Evolutionary conservation across 2,797 vertebrate species (phyloP), one percentile per base, ranked within the genome.

Genomic region (Vireo griseus): DNA sequence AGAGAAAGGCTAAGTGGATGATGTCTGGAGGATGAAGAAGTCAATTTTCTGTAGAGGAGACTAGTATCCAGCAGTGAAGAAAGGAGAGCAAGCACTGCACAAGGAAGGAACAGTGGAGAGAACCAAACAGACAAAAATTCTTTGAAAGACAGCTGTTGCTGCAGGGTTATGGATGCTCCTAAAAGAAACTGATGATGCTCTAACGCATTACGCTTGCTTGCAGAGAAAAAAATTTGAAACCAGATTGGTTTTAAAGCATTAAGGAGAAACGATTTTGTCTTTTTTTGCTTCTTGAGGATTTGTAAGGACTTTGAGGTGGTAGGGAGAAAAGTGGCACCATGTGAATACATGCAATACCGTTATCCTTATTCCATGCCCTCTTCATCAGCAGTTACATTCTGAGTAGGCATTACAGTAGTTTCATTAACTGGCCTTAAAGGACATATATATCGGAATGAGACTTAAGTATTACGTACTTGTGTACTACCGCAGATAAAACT

Each of bases 11-110:
- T 11, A 24, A 40, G 40, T 45, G 40, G 35, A 42, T 45, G 62
- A 31, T n/a, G 15, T 20, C 31, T 65, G 65, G 51, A 69, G 45
- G 59, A 28, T 59, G 45, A 79, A 62, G 45, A 78, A 74, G 22
- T 31, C 11, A 0, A 0, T 26, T 78, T 80, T 71, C 0, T 0
- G 5, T 40, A 54, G 67, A 54, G n/a, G 29, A 59, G 45, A 29
- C 21, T 18, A 26, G 39, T 66, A 50, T 48, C 19, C 39, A 47
- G 57, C 48, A 77, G 42, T 37, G 48, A 71, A 52, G 61, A 39
- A 87, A 73, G 44, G 39, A 66, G 42, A 62, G 57, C 25, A 17
- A 31, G 44, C 31, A 18, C 7, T 55, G 63, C 31, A 7, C 16
- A 2, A 2, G 26, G 35, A 63, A 48, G 39, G 26, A 72, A 45